Evolutionary conservation across 2,888 invertebrate species (phyloP), one percentile per base, ranked within the genome.

Genomic region (Epinotia ramella): DNA sequence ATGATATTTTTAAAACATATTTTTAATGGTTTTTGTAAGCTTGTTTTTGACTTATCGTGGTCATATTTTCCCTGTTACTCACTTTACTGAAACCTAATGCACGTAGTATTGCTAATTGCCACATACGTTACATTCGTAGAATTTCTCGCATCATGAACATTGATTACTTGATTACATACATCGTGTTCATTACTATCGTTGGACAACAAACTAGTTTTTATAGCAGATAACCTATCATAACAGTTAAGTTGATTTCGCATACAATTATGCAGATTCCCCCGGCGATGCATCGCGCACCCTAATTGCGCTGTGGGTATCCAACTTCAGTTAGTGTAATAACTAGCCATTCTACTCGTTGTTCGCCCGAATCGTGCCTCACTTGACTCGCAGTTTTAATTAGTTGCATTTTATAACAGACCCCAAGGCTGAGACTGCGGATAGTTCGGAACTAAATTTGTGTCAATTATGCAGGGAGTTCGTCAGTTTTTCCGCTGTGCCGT

Each of bases 261-360:
- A 73, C 81, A 80, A 81, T 81, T 81, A 81, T 82, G 82, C 78
- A 80, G 81, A 81, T 81, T 76, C 76, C 75, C 78, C 80, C 79
- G 79, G 79, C 68, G 73, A 73, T 64, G 64, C 77, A 78, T 74
- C 79, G 78, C 77, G 46, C 69, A 73, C 75, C 73, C 72, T 82
- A 84, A 83, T 83, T 81, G 80, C 78, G 78, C 81, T 78, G 78
- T 80, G 78, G 79, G 78, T 79, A 83, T 82, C 81, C 86, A 86
- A 85, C 88, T 88, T 86, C 88, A 89, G 90, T 91, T 89, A 89
- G 84, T 83, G 83, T 87, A 89, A 88, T 89, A 87, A 89, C 87
- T 86, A 85, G 81, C 86, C 84, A 87, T 87, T 87, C 82, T 84
- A 77, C 72, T 81, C 79, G 80, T 79, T 79, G 81, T 82, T 83